These are phyloP conservation scores for Oscheius onirici DNA, from an alignment of 2,888 invertebrate genomes.

Conservation along the genomic window DNA sequence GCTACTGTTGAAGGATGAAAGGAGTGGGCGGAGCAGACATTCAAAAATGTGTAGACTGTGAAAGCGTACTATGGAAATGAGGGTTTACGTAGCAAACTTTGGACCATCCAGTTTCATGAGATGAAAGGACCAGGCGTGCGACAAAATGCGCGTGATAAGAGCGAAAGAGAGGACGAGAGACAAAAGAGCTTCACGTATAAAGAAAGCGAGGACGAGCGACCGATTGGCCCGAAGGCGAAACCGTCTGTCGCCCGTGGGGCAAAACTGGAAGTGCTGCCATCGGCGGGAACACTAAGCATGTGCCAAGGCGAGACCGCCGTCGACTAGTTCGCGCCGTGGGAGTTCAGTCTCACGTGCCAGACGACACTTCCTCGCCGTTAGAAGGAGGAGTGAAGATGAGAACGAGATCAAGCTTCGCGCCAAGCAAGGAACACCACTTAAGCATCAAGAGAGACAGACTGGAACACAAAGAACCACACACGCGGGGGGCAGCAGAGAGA, in stretches of 20 bases:
- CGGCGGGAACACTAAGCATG: constrained; percentile 33
- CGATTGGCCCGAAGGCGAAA: constrained; percentile 28
- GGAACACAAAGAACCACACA: constrained; percentile 24
- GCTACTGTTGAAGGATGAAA: background rate
- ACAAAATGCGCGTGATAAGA: constrained; percentile 26
- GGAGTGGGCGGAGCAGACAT: background rate
- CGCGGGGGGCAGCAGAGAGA: background rate
- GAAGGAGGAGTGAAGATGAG: constrained; percentile 1
- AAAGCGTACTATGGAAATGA: constrained; percentile 10
- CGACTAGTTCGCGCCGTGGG: constrained; percentile 31
- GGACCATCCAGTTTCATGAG: background rate
- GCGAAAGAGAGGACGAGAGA: constrained; percentile 16
- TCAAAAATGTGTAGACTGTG: background rate
- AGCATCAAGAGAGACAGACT: background rate
- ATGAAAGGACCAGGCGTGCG: background rate
- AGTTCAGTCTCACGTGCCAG: constrained; percentile 28
- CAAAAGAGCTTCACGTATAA: constrained; percentile 30
- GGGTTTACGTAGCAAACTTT: background rate
- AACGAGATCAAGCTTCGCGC: constrained; percentile 26
- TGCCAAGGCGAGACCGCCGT: constrained; percentile 32
- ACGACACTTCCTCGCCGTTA: constrained; percentile 9
- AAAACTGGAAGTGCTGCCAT: constrained; percentile 33
- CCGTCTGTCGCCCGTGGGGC: constrained; percentile 29
- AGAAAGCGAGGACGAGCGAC: constrained; percentile 6
- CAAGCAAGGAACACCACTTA: constrained; percentile 18